phyloP scores from a whole-genome alignment of 1,140 invertebrate species.

The Heliconius hewitsoni region DNA sequence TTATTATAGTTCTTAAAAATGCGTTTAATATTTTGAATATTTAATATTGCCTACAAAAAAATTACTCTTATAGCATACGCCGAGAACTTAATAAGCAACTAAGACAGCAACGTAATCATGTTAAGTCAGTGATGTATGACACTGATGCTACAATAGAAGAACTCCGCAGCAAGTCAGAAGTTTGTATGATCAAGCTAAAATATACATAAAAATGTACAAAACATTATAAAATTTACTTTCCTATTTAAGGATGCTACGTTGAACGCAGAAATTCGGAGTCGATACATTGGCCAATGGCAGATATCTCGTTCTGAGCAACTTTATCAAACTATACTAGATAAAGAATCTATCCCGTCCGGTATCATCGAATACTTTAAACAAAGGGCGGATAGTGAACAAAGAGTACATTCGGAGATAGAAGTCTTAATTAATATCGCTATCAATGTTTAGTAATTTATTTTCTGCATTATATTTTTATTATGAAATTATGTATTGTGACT shows the following conservation, averaged over 20 bases:
- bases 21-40: not conserved
- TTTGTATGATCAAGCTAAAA: slow-evolving; percentile 32
- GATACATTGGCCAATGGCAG: slow-evolving; percentile 64
- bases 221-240: not conserved
- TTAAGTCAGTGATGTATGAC: slow-evolving; percentile 61
- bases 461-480: not conserved
- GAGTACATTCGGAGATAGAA: slow-evolving; percentile 67
- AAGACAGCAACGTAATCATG: slow-evolving; percentile 64
- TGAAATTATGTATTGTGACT: not conserved
- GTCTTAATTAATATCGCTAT: slow-evolving; percentile 61
- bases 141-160: slow-evolving; percentile 52
- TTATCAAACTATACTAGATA: slow-evolving; percentile 47
- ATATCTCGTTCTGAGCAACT: slow-evolving; percentile 64
- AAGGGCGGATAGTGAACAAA: slow-evolving; percentile 57
- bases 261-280: slow-evolving; percentile 51
- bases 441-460: slow-evolving; percentile 47
- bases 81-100: slow-evolving; percentile 57
- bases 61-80: slow-evolving; percentile 40
- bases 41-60: not conserved
- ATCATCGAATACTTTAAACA: slow-evolving; percentile 57
- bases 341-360: slow-evolving; percentile 44
- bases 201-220: not conserved
- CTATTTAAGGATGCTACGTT: slow-evolving; percentile 56
- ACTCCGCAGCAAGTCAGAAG: slow-evolving; percentile 51
- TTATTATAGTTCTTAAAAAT: no score